Conservation (phyloP, 2,888 invertebrate genomes). For the Bombylius major region DNA sequence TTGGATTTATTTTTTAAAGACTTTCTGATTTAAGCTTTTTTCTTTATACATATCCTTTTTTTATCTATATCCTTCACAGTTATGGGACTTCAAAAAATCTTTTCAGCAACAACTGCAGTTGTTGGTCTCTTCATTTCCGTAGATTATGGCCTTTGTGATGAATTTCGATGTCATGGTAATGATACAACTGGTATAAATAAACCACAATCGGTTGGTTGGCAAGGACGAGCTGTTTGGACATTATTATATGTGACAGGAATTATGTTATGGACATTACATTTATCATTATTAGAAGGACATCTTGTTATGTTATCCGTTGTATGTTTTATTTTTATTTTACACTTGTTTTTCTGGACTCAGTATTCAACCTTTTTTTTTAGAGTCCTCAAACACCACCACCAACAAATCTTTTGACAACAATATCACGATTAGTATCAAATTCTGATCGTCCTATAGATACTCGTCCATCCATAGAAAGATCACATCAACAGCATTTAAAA, state of each 20-base stretch:
- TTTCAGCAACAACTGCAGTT: constrained; percentile 46
- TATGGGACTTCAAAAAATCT: constrained; percentile 46
- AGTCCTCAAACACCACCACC: constrained; percentile 17
- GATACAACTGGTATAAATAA: constrained; percentile 28
- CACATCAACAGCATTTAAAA: constrained; percentile 13
- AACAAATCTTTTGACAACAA: constrained; percentile 37
- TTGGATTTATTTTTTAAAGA: too few relatives aligned
- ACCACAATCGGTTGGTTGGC: constrained; percentile 31
- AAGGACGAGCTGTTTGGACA: constrained; percentile 43
- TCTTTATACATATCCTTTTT: not conserved
- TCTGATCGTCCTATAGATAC: constrained; percentile 15
- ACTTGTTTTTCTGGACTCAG: not conserved
- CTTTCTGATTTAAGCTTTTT: not conserved
- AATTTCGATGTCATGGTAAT: constrained; percentile 45
- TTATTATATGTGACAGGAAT: constrained; percentile 42
- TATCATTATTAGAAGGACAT: constrained; percentile 21
- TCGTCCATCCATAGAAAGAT: constrained; percentile 10
- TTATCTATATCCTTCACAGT: constrained; percentile 26
- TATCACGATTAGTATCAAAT: constrained; percentile 40
- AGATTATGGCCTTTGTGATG: constrained; percentile 48
- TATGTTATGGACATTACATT: constrained; percentile 40
- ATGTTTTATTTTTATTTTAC: constrained; percentile 2
- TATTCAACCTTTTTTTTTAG: not conserved
- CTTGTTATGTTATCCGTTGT: constrained; percentile 16
- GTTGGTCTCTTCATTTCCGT: constrained; percentile 48